These are phyloP conservation scores for Eupithecia pulchellata DNA, from an alignment of 2,888 invertebrate species.

Conservation along the genomic window DNA sequence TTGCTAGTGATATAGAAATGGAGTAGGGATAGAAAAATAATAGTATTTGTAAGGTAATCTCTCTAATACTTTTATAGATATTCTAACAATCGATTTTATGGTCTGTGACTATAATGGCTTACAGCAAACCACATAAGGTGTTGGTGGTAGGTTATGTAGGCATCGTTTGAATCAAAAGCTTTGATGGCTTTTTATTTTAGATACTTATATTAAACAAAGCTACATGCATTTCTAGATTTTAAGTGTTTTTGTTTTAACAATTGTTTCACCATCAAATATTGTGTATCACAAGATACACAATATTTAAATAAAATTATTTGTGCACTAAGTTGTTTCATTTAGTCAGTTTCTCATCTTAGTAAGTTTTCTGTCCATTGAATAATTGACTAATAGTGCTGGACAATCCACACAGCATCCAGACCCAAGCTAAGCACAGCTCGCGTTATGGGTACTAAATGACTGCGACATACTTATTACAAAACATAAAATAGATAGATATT, in stretches of 20 bases:
- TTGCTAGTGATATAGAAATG: conserved; percentile 35
- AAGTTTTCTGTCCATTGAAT: too few species aligned
- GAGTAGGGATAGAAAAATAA: conserved; percentile 12
- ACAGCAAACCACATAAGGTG: background rate
- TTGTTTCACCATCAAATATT: background rate
- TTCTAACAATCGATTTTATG: background rate
- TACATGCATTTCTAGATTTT: background rate
- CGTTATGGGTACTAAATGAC: too few species aligned
- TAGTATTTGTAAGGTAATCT: background rate
- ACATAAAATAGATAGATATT: too few species aligned
- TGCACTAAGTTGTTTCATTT: background rate
- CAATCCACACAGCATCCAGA: too few species aligned
- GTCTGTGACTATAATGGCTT: background rate
- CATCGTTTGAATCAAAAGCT: too few species aligned
- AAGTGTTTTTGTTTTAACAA: background rate
- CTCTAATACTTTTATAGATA: background rate
- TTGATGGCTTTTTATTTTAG: background rate
- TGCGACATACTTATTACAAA: too few species aligned
- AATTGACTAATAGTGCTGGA: too few species aligned
- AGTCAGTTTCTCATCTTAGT: background rate
- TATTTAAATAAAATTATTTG: background rate
- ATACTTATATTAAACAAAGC: background rate
- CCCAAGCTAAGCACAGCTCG: too few species aligned
- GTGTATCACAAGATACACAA: background rate
- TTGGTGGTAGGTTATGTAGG: background rate